Percentiles rank a stretch among this genome's conserved stretches.
Evolutionary conservation across 2,113 vertebrate genomes (phyloP).

Genomic region (Hippocampus abdominalis): DNA sequence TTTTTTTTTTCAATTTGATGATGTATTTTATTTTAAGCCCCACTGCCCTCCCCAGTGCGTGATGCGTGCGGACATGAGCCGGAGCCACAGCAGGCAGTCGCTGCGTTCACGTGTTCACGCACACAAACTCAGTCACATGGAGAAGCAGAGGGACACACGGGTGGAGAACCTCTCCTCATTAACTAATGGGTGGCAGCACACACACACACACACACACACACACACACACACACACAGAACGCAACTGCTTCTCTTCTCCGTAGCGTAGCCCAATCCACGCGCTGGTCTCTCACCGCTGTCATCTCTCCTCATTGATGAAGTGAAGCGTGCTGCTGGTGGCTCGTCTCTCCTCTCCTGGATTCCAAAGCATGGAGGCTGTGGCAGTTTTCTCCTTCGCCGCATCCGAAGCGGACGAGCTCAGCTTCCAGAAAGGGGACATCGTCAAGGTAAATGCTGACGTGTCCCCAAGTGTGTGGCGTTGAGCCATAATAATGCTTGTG

Average conservation of each 20-base stretch:
- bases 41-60: constrained; percentile 21
- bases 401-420: constrained; percentile 80
- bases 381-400: constrained; percentile 86
- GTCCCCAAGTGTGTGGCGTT: too few relatives aligned
- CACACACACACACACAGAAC: constrained; percentile 28
- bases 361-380: constrained; percentile 81
- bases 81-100: constrained; percentile 16
- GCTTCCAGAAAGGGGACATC: constrained; percentile 84
- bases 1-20: background rate
- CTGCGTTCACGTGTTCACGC: constrained; percentile 38
- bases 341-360: background rate
- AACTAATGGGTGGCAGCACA: constrained; percentile 50
- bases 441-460: constrained; percentile 77
- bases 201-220: constrained; percentile 31
- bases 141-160: constrained; percentile 37
- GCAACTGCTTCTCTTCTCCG: constrained; percentile 32
- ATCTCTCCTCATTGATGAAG: constrained; percentile 34
- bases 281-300: constrained; percentile 23
- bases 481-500: background rate
- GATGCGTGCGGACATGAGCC: constrained; percentile 13
- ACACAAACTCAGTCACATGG: constrained; percentile 42
- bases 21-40: constrained; percentile 7
- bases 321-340: constrained; percentile 15
- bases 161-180: constrained; percentile 49
- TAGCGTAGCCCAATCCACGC: constrained; percentile 12